Conservation (phyloP, 1,140 invertebrate genomes). For the Magallana angulata region DNA sequence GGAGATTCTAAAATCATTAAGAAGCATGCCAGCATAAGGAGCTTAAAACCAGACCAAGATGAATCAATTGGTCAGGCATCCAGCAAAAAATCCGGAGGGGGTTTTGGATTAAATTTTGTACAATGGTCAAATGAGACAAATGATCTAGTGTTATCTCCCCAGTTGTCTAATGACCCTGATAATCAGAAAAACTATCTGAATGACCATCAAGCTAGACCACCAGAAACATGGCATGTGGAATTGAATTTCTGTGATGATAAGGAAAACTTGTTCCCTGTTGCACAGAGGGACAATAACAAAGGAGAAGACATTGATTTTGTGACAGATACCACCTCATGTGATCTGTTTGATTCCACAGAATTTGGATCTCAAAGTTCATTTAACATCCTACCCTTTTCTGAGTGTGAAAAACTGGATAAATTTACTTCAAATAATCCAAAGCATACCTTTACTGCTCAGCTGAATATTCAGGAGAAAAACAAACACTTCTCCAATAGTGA, state of each 20-base stretch:
- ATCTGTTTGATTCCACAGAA: background rate
- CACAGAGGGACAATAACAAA: background rate
- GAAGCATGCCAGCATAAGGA: background rate
- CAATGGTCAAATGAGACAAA: background rate
- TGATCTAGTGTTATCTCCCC: background rate
- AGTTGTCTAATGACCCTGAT: background rate
- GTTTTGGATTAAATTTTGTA: too few species aligned
- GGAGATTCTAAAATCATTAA: background rate
- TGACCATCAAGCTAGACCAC: background rate
- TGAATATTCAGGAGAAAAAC: background rate
- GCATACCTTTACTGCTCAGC: background rate
- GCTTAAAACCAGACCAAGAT: background rate
- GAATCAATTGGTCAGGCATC: too few species aligned
- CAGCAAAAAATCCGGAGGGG: too few species aligned
- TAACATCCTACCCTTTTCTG: background rate
- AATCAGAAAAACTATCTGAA: background rate
- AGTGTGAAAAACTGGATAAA: background rate
- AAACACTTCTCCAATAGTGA: background rate
- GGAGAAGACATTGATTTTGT: background rate
- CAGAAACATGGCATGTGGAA: background rate
- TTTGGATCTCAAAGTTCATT: background rate
- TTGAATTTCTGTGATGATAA: background rate
- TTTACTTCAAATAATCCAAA: background rate
- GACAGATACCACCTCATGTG: background rate
- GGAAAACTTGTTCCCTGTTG: background rate